Base-by-base conservation (phyloP, 2,888 invertebrate species). In the Caenorhabditis sp. region DNA sequence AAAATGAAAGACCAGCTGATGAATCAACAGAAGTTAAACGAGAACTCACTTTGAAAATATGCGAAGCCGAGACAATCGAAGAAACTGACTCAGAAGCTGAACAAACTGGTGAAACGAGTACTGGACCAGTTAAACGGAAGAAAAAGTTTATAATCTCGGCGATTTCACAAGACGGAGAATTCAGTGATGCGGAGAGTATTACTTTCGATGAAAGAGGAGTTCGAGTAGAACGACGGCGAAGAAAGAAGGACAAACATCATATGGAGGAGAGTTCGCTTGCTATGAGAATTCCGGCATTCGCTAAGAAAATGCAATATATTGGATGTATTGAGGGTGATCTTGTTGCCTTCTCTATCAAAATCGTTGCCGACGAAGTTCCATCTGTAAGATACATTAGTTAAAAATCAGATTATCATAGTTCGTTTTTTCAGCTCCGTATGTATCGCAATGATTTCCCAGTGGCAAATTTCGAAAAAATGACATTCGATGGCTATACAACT, bases 221-320 rank as follows among this genome's bases (percentile, higher is more conserved):
- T 43, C 66, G 65, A 4, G 74, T 66, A 49, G 63, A 67, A 53
- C 54, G 69, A 21, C 56, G 63, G n/a, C 10, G 67, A 43, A 26
- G 59, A 38, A 59, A 63, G 60, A 56, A 60, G 17, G 59, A 59
- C n/a, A 59, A 65, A 52, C 27, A 64, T 31, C 31, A 4, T 4
- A 31, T 31, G 62, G 62, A 65, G 20, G 52, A 57, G 20, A 59
- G 49, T 31, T 62, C 67, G n/a, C 36, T 68, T 26, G 59, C 73
- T 20, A 63, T 73, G 68, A 65, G 59, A 59, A 64, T 70, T 61
- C 75, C 75, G 3, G 67, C 67, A 14, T 75, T 75, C 31, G 60
- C 63, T 8, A 75, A 75, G 59, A 70, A 70, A 43, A 75, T 75
- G 70, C 75, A 75, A 38, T 75, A 75, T 21, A 75, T 75, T 38